Evolutionary conservation across 2,113 vertebrate genomes (phyloP).

Genomic region (Labeo rohita): DNA sequence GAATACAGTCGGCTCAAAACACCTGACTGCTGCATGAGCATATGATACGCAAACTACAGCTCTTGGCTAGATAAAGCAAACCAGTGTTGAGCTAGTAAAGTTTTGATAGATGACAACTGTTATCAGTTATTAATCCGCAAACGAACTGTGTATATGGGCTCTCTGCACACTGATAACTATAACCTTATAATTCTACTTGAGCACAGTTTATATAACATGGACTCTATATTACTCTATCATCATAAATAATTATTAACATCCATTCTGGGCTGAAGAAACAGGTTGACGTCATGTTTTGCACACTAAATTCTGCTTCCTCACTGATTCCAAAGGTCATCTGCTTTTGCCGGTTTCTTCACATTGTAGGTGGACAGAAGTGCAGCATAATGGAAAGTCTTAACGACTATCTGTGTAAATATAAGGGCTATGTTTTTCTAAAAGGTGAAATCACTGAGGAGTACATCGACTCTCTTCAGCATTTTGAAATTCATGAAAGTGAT

Average conservation of each 20-base stretch:
- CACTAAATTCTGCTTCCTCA: neutral
- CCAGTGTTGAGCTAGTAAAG: too few relatives aligned
- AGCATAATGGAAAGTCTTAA: slow-evolving; percentile 60
- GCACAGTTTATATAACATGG: neutral
- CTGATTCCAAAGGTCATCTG: slow-evolving; percentile 13
- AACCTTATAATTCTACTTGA: too few relatives aligned
- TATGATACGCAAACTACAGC: too few relatives aligned
- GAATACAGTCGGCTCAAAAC: too few relatives aligned
- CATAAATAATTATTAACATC: slow-evolving; percentile 14
- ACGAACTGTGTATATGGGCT: too few relatives aligned
- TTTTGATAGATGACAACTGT: too few relatives aligned
- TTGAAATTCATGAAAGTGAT: slow-evolving; percentile 72
- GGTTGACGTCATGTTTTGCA: neutral
- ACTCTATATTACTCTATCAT: neutral
- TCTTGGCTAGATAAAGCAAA: too few relatives aligned
- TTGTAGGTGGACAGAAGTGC: neutral
- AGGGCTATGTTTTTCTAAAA: slow-evolving; percentile 61
- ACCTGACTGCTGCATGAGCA: too few relatives aligned
- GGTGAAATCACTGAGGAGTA: slow-evolving; percentile 56
- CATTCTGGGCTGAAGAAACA: neutral
- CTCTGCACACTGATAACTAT: too few relatives aligned
- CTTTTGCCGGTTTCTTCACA: neutral
- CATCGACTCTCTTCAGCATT: slow-evolving; percentile 70
- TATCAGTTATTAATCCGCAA: too few relatives aligned
- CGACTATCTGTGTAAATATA: slow-evolving; percentile 62